Conservation (phyloP, 2,888 invertebrate species). For the Cheilosia pagana region DNA sequence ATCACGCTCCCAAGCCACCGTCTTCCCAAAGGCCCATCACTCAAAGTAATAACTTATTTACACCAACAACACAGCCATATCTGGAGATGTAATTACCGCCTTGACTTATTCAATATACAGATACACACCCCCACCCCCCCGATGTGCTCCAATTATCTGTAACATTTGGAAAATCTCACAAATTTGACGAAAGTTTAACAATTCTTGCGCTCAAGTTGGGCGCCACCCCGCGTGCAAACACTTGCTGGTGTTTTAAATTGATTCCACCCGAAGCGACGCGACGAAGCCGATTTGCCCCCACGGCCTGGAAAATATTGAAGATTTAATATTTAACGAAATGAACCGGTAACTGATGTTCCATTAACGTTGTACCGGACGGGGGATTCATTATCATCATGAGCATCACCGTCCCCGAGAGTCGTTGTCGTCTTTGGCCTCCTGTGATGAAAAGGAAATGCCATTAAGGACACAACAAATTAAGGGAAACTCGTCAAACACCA, state of each 20-base stretch:
- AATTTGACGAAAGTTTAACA: conserved; percentile 18
- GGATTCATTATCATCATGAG: conserved; percentile 36
- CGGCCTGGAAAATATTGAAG: conserved; percentile 19
- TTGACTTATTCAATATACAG: conserved; percentile 39
- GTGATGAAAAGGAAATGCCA: conserved; percentile 26
- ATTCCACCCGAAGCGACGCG: neutral
- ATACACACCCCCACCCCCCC: neutral
- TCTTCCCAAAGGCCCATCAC: neutral
- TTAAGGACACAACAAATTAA: conserved; percentile 17
- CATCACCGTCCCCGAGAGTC: neutral
- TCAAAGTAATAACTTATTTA: conserved; percentile 30
- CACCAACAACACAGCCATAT: conserved; percentile 17
- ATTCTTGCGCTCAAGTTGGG: neutral
- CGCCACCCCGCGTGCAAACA: neutral
- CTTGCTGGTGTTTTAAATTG: conserved; percentile 21
- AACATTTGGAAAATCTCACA: conserved; percentile 23
- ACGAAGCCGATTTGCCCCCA: neutral
- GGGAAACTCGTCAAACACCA: conserved; percentile 27
- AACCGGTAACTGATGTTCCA: conserved; percentile 57
- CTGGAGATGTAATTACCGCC: conserved; percentile 48
- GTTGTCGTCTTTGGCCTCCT: neutral
- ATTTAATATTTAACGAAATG: conserved; percentile 63
- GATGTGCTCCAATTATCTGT: conserved; percentile 29
- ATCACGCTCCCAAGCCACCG: neutral
- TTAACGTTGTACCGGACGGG: conserved; percentile 49